These are phyloP conservation scores for Dermochelys coriacea DNA, from an alignment of 2,797 vertebrate species.

Conservation along the genomic window DNA sequence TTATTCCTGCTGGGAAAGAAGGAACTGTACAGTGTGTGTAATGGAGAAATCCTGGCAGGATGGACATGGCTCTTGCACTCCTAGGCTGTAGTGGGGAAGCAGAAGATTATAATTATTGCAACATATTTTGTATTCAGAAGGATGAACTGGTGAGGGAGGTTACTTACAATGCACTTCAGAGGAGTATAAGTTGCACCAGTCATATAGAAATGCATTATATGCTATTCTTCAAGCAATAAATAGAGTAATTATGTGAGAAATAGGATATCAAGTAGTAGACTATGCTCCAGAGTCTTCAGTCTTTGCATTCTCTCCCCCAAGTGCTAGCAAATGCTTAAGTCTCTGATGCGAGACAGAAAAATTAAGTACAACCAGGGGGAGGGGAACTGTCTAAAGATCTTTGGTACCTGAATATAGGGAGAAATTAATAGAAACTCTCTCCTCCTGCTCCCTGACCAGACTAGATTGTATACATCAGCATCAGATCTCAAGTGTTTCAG, in stretches of 20 bases:
- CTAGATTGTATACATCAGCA: constrained; percentile 31
- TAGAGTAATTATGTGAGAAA: neutral
- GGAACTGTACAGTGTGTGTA: neutral
- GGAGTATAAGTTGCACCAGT: neutral
- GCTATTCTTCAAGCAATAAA: neutral
- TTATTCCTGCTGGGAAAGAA: constrained; percentile 37
- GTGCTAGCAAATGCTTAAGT: constrained; percentile 28
- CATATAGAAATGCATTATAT: neutral
- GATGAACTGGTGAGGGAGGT: neutral
- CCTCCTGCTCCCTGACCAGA: constrained; percentile 39
- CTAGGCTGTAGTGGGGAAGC: neutral
- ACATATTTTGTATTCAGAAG: neutral
- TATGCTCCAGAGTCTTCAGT: accelerated
- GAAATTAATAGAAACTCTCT: constrained; percentile 33
- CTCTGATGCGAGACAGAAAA: constrained; percentile 12
- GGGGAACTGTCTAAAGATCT: constrained; percentile 13
- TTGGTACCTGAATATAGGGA: constrained; percentile 39
- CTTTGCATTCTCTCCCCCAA: constrained; percentile 10
- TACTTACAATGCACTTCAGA: neutral
- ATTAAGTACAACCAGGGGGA: neutral
- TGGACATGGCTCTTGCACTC: constrained; percentile 2
- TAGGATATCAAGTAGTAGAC: neutral
- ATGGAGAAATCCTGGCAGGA: neutral
- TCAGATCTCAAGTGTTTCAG: constrained; percentile 44
- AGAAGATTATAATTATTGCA: neutral